Base-by-base conservation (phyloP, 2,888 invertebrate genomes). In the Synergus laeviventris region DNA sequence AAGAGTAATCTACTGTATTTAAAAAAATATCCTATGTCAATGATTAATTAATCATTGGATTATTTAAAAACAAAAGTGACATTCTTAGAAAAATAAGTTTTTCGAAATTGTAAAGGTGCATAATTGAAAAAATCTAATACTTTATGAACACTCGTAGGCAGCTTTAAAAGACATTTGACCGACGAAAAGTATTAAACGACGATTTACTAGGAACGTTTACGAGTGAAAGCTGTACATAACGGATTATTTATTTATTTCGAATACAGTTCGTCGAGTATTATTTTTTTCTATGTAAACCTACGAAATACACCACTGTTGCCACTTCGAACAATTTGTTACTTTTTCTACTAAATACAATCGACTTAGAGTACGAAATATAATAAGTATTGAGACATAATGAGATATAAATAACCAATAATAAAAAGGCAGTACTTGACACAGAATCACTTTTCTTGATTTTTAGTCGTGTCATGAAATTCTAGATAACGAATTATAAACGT, bases 221-320 rank as follows among this genome's bases (percentile, higher is more conserved):
- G 11, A 56, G 12, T 56, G 21, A 14, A 18, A 56, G 56, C 31
- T 70, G 70, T 70, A 70, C 45, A 70, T 70, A 70, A 21, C 21
- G n/a, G n/a, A 45, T 66, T 31, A 49, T 70, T 70, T 70, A 70
- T 70, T 70, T 70, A 70, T 70, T 31, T 54, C n/a, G 31, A 54
- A 54, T 45, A 66, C 66, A 66, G 18, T 66, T 66, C 42, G 12
- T 31, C 36, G 49, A 70, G 70, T 70, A 70, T 70, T 70, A 70
- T 42, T 64, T 70, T 70, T 70, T 45, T 21, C 66, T 70, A 70
- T 8, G 49, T 36, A 70, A 70, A 49, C 24, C 70, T 49, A 70
- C 11, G 45, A 70, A 70, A 70, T 49, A 42, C 18, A 24, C 21
- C 12, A 38, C 38, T 70, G 31, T 70, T 66, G 66, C 66, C 16